Base-by-base conservation (phyloP, 2,113 vertebrate genomes). In the Stercorarius parasiticus region DNA sequence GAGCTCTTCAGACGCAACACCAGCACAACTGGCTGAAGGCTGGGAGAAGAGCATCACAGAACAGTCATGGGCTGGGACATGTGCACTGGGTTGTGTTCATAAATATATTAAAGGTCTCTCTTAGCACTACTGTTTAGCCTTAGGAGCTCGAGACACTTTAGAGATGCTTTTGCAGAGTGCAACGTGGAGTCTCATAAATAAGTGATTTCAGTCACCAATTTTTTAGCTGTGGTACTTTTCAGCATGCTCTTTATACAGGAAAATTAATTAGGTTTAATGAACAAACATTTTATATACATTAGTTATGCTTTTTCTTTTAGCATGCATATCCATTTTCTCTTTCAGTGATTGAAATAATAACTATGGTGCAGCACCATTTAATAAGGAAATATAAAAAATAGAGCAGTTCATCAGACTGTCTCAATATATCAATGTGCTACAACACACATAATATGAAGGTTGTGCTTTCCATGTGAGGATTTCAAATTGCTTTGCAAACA, bases 261-360 rank as follows among this genome's bases (percentile, higher is more conserved):
- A 93, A 34, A 91, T 91, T 85, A 13, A 86, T 95, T 92, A 92
- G 76, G 62, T 82, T 93, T 94, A 93, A 94, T 61, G 62, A 97
- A 82, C 34, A 73, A 69, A 90, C 25, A 52, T 81, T 95, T 96
- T 95, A 62, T 34, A 38, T 58, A 42, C 53, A 92, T 90, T 94
- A 90, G 58, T 76, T 94, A 65, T 72, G 58, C 43, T 91, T 91
- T 94, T 95, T 17, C 56, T 76, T 94, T 91, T 78, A 91, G 73
- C 56, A 71, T 83, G 64, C 83, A 88, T 91, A 95, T 91, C 95
- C 27, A 76, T 96, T 93, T 96, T 78, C n/a, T 70, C 32, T 93
- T 92, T 52, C 55, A 61, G 36, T 82, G 58, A 77, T 3, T 88
- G 93, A 64, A 93, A 52, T 50, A 89, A 73, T 94, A 84, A 96